Base-by-base conservation (phyloP, 2,888 invertebrate species). In the Amphipoea lucens region DNA sequence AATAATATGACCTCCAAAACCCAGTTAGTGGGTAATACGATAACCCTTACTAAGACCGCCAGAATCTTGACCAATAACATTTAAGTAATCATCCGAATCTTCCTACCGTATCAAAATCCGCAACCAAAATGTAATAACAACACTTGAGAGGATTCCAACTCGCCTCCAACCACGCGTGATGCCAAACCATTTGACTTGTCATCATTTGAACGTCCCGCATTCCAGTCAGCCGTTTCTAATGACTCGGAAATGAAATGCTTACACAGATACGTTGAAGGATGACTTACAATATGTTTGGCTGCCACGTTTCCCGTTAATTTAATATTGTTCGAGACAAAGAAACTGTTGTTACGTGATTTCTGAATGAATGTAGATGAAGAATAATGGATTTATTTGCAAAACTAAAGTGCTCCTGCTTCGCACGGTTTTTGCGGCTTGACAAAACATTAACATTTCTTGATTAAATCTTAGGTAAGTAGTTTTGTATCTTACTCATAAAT, bases 101-200 rank as follows among this genome's bases (percentile, higher is more conserved):
- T 63, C 36, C 17, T 17, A 36, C 5, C 6, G 29, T 62, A 29
- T 11, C 4, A 1, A 14, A 70, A 70, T 36, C 9, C 51, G 14
- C 23, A 14, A 54, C 5, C 5, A n/a, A 40, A 54, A 45, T n/a
- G 63, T 60, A 29, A 66, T 63, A 82, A 51, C 71, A 66, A 51
- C 12, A 29, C 40, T 54, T 20, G 45, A 62, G 23, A 42, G 36
- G 20, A 36, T 17, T 23, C 40, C 14, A 77, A 81, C 74, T 76
- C 29, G 69, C 11, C 17, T 71, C 68, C 76, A 69, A 14, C 65
- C 73, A 78, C 73, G 78, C 69, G 51, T 60, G 65, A 73, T 77
- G 54, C 36, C 62, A 76, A 82, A 74, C 71, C 74, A 83, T 78
- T 85, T 68, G 76, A 72, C 70, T 72, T 78, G 69, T 87, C 76